Percentiles rank a stretch among this genome's conserved stretches.
Conservation (phyloP, 2,888 invertebrate genomes). For the Caradrina clavipalpis region DNA sequence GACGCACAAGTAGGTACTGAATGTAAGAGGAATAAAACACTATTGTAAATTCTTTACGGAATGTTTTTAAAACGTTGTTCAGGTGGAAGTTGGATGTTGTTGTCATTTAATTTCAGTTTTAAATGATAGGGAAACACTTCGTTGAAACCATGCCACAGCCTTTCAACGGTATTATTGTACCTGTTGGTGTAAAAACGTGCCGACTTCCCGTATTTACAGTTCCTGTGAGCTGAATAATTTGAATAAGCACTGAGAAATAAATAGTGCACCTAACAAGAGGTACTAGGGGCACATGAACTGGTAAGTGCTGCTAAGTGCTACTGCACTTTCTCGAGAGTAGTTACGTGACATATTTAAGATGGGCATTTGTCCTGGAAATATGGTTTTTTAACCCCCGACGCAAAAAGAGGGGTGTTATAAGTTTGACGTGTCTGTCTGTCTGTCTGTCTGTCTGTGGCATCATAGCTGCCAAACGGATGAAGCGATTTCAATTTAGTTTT, state of each 20-base stretch:
- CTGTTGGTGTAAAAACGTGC: not conserved
- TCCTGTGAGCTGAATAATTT: not conserved
- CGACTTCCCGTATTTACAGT: not conserved
- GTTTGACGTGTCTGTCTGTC: no score
- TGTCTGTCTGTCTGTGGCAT: no score
- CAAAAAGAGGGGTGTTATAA: no score
- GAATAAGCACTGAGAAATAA: no score
- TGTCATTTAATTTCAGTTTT: conserved; percentile 2
- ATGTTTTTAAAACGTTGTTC: not conserved
- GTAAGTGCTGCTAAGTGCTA: no score
- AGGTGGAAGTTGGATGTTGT: not conserved
- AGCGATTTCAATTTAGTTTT: no score
- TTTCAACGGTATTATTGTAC: not conserved
- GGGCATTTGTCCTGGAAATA: no score
- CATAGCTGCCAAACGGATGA: no score
- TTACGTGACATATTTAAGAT: not conserved
- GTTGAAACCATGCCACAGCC: not conserved
- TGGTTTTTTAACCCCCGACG: no score
- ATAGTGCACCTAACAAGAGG: no score
- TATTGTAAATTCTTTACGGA: no score
- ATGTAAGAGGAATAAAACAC: not conserved
- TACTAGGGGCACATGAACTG: no score
- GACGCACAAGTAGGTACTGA: not conserved
- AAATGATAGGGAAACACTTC: conserved; percentile 1
- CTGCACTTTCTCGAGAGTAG: not conserved